Percentiles rank a stretch among this genome's conserved stretches.
These are phyloP conservation scores for Acrossocheilus fasciatus DNA, from an alignment of 2,797 vertebrate genomes.

Conservation along the genomic window DNA sequence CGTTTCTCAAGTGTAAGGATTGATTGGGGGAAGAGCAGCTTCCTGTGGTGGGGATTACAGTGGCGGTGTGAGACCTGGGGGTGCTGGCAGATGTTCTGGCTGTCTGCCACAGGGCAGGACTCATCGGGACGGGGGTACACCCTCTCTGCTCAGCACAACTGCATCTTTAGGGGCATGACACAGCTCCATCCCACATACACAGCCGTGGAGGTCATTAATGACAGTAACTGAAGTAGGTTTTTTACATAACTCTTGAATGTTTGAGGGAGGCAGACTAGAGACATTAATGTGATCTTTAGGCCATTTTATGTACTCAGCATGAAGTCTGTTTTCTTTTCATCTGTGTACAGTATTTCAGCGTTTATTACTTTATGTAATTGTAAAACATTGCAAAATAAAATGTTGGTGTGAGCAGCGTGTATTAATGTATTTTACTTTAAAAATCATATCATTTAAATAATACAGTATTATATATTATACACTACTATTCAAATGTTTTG, in stretches of 20 bases:
- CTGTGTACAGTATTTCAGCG: background rate
- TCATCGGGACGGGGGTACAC: constrained; percentile 77
- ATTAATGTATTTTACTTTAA: background rate
- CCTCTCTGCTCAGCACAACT: constrained; percentile 43
- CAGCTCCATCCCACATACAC: constrained; percentile 7
- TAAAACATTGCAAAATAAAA: background rate
- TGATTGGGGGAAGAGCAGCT: constrained; percentile 81
- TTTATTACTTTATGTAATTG: background rate
- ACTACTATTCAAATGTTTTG: background rate
- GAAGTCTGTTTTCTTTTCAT: background rate
- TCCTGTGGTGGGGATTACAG: constrained; percentile 86
- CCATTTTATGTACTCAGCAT: background rate
- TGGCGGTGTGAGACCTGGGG: constrained; percentile 84
- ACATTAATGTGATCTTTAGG: background rate
- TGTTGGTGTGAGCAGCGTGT: background rate
- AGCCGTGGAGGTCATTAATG: constrained; percentile 37
- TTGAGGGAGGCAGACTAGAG: background rate
- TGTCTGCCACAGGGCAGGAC: constrained; percentile 82
- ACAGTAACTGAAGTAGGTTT: constrained; percentile 15
- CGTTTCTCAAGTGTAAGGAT: constrained; percentile 57
- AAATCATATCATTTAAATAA: background rate
- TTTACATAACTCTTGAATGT: background rate
- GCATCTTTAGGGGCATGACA: constrained; percentile 43
- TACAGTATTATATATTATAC: background rate
- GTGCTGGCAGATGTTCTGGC: constrained; percentile 88